Evolutionary conservation across 92 coral and sea anemone genomes (phyloP), one percentile per base, ranked within the genome.

Genomic region (Zoanthus gigantus): DNA sequence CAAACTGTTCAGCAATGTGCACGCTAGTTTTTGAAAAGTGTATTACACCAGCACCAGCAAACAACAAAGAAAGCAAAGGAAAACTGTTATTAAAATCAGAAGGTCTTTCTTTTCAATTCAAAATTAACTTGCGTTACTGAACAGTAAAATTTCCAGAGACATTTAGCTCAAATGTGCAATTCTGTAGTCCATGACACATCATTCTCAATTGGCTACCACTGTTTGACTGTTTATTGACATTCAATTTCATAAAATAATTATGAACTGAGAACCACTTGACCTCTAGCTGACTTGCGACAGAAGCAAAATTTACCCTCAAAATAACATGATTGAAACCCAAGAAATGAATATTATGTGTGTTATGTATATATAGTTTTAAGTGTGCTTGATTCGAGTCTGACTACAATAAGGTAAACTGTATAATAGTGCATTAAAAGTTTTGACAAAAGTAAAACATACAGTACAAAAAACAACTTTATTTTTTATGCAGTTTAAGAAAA

Each of bases 181-280:
- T 66, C 72, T 66, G 30, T 23, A 66, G 72, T 66, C 72, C 72
- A 66, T 66, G 72, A 66, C 72, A 66, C 72, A 66, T 66, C 72
- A 66, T 66, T 66, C 72, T 66, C 72, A 17, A 29, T 23, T 66
- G 71, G 29, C 71, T 66, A 8, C 34, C 37, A 66, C 71, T 66
- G 23, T 16, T 10, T 1, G 23, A 66, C 71, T 66, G 71, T 16
- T 31, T 23, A 23, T 23, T 23, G 23, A 23, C 23, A 23, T 23
- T 23, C 23, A 23, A 23, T 23, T 23, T 23, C 23, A 23, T 23
- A 23, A 23, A 23, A 23, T 23, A 23, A 23, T 23, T 23, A 23
- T 23, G 23, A 23, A 23, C 34, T 23, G 23, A 23, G 23, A 23
- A 66, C 71, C 71, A 66, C 34, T 66, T 66, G 71, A 66, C 71